phyloP scores from a whole-genome alignment of 2,888 invertebrate species.

The Physocephala rufipes region DNA sequence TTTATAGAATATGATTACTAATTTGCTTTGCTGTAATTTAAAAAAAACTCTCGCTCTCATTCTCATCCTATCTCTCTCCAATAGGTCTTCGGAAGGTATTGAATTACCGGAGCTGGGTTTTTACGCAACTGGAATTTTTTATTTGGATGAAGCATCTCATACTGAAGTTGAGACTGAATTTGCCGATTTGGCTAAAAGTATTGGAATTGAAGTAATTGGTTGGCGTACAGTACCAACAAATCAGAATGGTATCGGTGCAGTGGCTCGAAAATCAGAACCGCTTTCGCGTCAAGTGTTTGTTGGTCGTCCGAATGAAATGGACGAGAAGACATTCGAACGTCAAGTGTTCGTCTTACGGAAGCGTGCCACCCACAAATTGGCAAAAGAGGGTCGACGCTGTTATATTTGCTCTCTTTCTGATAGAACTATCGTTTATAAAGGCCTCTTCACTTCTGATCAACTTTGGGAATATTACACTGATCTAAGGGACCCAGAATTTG shows the following conservation, averaged over 20 bases:
- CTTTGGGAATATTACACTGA: slow-evolving; percentile 80
- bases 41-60: not conserved
- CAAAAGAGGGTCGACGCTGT: slow-evolving; percentile 86
- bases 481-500: slow-evolving; percentile 78
- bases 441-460: slow-evolving; percentile 95
- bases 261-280: slow-evolving; percentile 94
- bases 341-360: slow-evolving; percentile 94
- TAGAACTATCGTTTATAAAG: slow-evolving; percentile 95
- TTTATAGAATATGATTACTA: too few relatives aligned
- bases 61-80: slow-evolving; percentile 34
- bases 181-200: slow-evolving; percentile 79
- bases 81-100: slow-evolving; percentile 81
- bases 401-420: slow-evolving; percentile 96
- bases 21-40: too few relatives aligned
- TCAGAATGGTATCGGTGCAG: slow-evolving; percentile 84
- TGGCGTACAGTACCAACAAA: slow-evolving; percentile 96
- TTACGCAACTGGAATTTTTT: slow-evolving; percentile 97
- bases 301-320: slow-evolving; percentile 68
- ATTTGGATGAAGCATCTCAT: slow-evolving; percentile 86
- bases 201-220: slow-evolving; percentile 83
- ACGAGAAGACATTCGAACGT: slow-evolving; percentile 64
- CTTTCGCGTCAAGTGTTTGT: slow-evolving; percentile 95
- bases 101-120: slow-evolving; percentile 86
- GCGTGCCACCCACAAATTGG: slow-evolving; percentile 88
- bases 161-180: slow-evolving; percentile 84